Percentiles rank a stretch among this genome's conserved stretches.
Evolutionary conservation across 2,888 invertebrate genomes (phyloP).

Genomic region (Automeris io): DNA sequence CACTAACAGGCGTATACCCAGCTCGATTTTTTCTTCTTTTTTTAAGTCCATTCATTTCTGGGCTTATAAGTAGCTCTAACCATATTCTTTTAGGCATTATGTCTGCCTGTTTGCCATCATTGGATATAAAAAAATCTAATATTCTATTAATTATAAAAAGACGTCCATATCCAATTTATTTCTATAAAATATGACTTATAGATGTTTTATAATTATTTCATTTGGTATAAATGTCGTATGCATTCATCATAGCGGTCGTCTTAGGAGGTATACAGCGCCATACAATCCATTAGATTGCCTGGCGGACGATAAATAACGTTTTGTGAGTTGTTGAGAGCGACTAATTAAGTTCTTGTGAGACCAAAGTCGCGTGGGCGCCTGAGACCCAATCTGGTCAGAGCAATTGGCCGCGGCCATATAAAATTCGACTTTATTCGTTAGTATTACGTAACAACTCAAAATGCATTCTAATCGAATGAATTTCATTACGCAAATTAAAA

Average conservation of each 20-base stretch:
- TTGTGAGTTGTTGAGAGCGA: slow-evolving; percentile 47
- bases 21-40: too few species aligned
- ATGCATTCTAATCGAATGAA: slow-evolving; percentile 23
- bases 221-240: slow-evolving; percentile 16
- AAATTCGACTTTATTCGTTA: slow-evolving; percentile 27
- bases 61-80: too few species aligned
- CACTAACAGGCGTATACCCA: too few species aligned
- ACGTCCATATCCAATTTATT: slow-evolving; percentile 3
- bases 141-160: slow-evolving; percentile 1
- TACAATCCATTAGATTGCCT: slow-evolving; percentile 57
- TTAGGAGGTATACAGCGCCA: slow-evolving; percentile 38
- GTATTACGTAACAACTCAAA: slow-evolving; percentile 16
- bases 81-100: too few species aligned
- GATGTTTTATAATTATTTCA: slow-evolving; percentile 22
- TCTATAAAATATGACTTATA: slow-evolving; percentile 27
- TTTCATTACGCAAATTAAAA: slow-evolving; percentile 46
- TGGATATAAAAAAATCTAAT: too few species aligned
- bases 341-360: slow-evolving; percentile 72
- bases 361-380: slow-evolving; percentile 51
- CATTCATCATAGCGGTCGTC: slow-evolving; percentile 44
- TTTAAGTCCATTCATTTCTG: too few species aligned
- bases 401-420: slow-evolving; percentile 19
- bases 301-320: slow-evolving; percentile 62
- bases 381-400: slow-evolving; percentile 43
- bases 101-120: too few species aligned